Conservation (phyloP, 2,888 invertebrate genomes). For the Meta bourneti region DNA sequence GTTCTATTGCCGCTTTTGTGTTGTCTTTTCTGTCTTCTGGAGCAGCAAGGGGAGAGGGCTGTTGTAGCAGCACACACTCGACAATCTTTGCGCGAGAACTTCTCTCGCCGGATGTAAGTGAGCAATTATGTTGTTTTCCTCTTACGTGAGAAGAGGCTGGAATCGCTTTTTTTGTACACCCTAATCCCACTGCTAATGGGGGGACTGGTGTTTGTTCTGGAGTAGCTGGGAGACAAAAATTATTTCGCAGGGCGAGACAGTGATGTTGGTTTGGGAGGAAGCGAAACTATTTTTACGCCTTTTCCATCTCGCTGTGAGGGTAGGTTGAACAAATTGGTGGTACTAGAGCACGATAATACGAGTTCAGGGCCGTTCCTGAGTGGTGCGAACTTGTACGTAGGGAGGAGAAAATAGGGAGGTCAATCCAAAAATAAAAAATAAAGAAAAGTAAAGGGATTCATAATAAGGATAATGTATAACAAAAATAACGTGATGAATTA, state of each 20-base stretch:
- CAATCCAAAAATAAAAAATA: no score
- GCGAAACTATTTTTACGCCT: no score
- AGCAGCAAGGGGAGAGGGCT: constrained; percentile 42
- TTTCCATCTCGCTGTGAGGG: no score
- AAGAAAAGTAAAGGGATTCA: no score
- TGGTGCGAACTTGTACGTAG: background rate
- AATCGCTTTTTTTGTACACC: constrained; percentile 6
- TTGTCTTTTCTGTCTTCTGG: constrained; percentile 43
- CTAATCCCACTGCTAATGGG: background rate
- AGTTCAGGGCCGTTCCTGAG: background rate
- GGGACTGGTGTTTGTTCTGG: background rate
- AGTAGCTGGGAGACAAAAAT: background rate
- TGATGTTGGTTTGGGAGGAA: background rate
- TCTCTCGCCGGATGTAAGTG: constrained; percentile 30
- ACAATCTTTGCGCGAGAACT: background rate
- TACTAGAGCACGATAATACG: no score
- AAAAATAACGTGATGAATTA: no score
- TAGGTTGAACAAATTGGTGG: no score
- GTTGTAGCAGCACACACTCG: background rate
- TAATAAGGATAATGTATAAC: no score
- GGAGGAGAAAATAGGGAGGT: background rate
- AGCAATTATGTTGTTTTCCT: constrained; percentile 48
- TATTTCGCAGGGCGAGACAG: background rate
- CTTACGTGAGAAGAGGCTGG: constrained; percentile 47
- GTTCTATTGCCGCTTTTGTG: constrained; percentile 14